Conservation (phyloP, 2,888 invertebrate species). For the Diloba caeruleocephala region DNA sequence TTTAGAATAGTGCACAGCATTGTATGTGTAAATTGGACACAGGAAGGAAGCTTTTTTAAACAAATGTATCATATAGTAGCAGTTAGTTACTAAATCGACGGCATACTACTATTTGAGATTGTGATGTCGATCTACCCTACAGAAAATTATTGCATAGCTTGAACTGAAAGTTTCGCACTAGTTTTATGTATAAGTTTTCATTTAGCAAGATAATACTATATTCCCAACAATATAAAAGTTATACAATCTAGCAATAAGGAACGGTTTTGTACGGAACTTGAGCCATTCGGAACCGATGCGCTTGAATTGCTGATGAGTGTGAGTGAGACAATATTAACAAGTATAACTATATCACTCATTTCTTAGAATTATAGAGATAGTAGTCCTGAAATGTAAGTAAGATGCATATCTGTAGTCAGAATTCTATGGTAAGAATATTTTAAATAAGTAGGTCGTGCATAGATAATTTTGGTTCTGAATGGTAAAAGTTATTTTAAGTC, state of each 20-base stretch:
- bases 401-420: slow-evolving; percentile 36
- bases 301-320: slow-evolving; percentile 3
- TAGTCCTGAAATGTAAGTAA: slow-evolving; percentile 18
- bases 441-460: slow-evolving; percentile 22
- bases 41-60: no score
- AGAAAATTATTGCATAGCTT: neutral
- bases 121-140: no score
- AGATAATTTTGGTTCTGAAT: slow-evolving; percentile 35
- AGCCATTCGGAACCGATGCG: slow-evolving; percentile 28
- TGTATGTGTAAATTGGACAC: no score
- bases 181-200: no score
- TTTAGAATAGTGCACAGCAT: no score
- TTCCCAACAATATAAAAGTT: no score
- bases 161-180: slow-evolving; percentile 2
- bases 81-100: no score
- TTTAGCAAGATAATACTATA: no score
- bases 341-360: slow-evolving; percentile 18
- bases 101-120: no score
- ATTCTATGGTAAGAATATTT: slow-evolving; percentile 24
- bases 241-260: slow-evolving; percentile 29
- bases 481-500: slow-evolving; percentile 19
- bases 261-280: slow-evolving; percentile 31
- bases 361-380: neutral
- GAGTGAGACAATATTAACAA: slow-evolving; percentile 5
- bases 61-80: no score